Percentiles rank a stretch among this genome's conserved stretches.
Evolutionary conservation across 2,797 vertebrate species (phyloP).

Genomic region (Pelochelys cantorii): DNA sequence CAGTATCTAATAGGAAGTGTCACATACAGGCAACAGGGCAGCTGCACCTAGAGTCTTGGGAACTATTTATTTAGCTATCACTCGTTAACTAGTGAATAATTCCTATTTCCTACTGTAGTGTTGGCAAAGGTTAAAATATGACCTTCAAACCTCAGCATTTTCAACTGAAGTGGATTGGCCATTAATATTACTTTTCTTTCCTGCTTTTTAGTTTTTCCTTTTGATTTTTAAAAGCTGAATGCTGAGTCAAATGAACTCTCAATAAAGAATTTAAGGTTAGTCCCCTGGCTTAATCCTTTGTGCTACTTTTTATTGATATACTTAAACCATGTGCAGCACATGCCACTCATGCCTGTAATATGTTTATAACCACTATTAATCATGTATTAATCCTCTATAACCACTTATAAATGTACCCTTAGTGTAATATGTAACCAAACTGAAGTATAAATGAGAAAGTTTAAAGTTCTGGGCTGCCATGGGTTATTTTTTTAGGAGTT

Average conservation of each 20-base stretch:
- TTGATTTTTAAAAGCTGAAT: background rate
- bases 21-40: background rate
- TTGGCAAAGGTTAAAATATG: conserved; percentile 3
- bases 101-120: background rate
- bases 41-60: background rate
- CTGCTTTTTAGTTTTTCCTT: background rate
- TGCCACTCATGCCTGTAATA: background rate
- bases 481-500: conserved; percentile 29
- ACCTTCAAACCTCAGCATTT: background rate
- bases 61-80: background rate
- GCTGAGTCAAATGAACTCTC: background rate
- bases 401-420: conserved; percentile 27
- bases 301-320: background rate
- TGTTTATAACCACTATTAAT: background rate
- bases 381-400: conserved; percentile 25
- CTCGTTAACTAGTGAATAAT: background rate
- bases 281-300: rapidly evolving
- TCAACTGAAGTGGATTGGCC: background rate
- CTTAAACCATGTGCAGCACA: conserved; percentile 4
- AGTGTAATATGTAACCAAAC: conserved; percentile 27
- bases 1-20: background rate
- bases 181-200: background rate
- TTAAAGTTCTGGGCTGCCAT: background rate
- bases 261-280: background rate
- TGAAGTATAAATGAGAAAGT: conserved; percentile 27